Percentiles rank a stretch among this genome's conserved stretches.
Conservation (phyloP, 2,888 invertebrate species). For the Eristalis intricaria region DNA sequence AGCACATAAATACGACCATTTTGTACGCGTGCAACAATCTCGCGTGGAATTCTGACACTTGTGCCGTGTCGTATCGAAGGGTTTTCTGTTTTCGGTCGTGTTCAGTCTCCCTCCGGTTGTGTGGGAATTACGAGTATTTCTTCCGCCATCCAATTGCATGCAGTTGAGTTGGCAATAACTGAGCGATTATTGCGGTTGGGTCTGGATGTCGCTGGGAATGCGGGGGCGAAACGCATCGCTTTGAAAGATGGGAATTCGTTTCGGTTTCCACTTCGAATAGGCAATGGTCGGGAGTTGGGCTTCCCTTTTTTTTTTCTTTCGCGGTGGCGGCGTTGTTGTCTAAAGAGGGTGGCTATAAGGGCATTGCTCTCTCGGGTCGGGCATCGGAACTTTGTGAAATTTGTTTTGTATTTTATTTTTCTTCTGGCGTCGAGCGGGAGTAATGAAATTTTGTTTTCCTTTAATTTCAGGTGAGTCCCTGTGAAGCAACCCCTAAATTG, state of each 20-base stretch:
- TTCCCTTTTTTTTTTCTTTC: neutral
- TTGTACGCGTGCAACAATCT: constrained; percentile 11
- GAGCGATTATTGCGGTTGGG: neutral
- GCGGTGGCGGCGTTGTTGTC: neutral
- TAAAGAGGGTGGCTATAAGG: neutral
- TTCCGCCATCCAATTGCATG: constrained; percentile 1
- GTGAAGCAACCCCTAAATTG: neutral
- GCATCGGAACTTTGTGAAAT: constrained; percentile 7
- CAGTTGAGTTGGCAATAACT: neutral
- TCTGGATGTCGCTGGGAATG: neutral
- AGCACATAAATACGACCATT: constrained; percentile 1
- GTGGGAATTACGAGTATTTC: neutral
- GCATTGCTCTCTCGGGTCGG: neutral
- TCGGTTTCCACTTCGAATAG: constrained; percentile 18
- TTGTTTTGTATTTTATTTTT: neutral
- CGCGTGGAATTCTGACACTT: constrained; percentile 31
- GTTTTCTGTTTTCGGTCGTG: neutral
- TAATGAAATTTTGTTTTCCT: neutral
- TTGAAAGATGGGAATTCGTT: constrained; percentile 34
- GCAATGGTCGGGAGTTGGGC: neutral
- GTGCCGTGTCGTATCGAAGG: constrained; percentile 2
- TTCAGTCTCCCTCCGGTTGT: neutral
- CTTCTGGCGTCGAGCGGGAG: neutral
- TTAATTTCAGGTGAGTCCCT: constrained; percentile 13
- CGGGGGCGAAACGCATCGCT: neutral